Conservation (phyloP, 1,140 invertebrate species). For the Parapsyche elsis region DNA sequence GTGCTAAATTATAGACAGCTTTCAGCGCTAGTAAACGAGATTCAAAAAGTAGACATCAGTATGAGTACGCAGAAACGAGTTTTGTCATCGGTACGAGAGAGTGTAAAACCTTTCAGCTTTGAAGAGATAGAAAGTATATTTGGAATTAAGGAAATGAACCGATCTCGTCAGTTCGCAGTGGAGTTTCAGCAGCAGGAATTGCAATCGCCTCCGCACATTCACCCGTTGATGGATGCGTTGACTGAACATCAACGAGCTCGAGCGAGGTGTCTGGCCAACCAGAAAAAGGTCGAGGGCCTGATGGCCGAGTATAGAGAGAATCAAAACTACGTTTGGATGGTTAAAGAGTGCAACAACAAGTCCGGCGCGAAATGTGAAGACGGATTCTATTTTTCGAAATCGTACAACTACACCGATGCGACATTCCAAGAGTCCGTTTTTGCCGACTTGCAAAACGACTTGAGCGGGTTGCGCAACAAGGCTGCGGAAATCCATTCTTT, state of each 20-base stretch:
- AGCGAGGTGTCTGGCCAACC: constrained; percentile 42
- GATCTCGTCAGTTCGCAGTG: constrained; percentile 28
- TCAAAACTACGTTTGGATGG: constrained; percentile 39
- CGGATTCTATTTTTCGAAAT: constrained; percentile 22
- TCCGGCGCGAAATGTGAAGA: constrained; percentile 39
- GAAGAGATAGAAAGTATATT: constrained; percentile 49
- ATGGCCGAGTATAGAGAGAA: constrained; percentile 35
- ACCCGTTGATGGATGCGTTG: constrained; percentile 51
- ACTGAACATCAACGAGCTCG: constrained; percentile 50
- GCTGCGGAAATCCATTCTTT: constrained; percentile 51
- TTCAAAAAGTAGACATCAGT: constrained; percentile 26
- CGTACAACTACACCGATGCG: constrained; percentile 43
- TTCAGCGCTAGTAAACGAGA: constrained; percentile 24
- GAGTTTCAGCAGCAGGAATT: constrained; percentile 49
- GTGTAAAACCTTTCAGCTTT: constrained; percentile 48
- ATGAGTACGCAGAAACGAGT: neutral
- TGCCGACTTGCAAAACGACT: constrained; percentile 44
- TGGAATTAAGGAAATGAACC: constrained; percentile 49
- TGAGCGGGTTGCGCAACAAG: constrained; percentile 45
- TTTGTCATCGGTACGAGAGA: neutral
- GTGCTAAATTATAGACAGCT: constrained; percentile 42
- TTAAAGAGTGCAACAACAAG: constrained; percentile 40
- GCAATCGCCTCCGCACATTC: constrained; percentile 36
- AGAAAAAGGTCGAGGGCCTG: constrained; percentile 38
- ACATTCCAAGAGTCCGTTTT: constrained; percentile 38